Evolutionary conservation across 1,140 invertebrate genomes (phyloP).

Genomic region (Bradynema listronoti): DNA sequence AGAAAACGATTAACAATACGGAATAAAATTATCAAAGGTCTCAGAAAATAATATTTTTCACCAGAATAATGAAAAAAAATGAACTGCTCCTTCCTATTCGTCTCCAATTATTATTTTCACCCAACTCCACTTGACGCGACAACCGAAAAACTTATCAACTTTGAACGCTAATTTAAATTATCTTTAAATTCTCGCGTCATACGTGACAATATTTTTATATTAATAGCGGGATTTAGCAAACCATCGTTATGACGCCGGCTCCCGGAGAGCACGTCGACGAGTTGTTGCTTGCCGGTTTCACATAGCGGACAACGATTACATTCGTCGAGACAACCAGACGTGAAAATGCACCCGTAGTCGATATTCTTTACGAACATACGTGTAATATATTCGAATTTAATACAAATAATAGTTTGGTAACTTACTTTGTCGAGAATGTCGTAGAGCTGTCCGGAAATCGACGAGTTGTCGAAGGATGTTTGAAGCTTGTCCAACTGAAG

Average conservation of each 20-base stretch:
- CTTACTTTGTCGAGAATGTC: constrained; percentile 46
- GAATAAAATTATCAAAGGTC: too few species aligned
- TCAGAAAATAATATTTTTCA: too few species aligned
- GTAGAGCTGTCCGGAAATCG: constrained; percentile 40
- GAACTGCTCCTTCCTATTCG: too few species aligned
- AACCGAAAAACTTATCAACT: too few species aligned
- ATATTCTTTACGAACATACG: constrained; percentile 33
- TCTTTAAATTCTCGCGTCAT: too few species aligned
- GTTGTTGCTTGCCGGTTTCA: constrained; percentile 44
- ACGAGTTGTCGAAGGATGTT: constrained; percentile 29
- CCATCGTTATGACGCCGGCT: constrained; percentile 24
- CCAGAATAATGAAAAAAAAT: too few species aligned
- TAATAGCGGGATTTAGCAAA: too few species aligned
- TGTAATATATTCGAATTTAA: background rate
- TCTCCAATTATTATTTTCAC: too few species aligned
- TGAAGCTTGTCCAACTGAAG: constrained; percentile 31
- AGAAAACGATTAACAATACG: too few species aligned
- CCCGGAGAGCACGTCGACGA: constrained; percentile 47
- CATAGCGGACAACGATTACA: constrained; percentile 42
- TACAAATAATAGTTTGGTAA: background rate
- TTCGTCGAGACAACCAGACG: constrained; percentile 49
- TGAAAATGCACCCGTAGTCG: constrained; percentile 52
- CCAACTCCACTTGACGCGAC: too few species aligned
- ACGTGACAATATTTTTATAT: too few species aligned
- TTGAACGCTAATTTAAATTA: too few species aligned